These are phyloP conservation scores for Nasua narica DNA, from an alignment of 2,797 vertebrate species.

Conservation along the genomic window DNA sequence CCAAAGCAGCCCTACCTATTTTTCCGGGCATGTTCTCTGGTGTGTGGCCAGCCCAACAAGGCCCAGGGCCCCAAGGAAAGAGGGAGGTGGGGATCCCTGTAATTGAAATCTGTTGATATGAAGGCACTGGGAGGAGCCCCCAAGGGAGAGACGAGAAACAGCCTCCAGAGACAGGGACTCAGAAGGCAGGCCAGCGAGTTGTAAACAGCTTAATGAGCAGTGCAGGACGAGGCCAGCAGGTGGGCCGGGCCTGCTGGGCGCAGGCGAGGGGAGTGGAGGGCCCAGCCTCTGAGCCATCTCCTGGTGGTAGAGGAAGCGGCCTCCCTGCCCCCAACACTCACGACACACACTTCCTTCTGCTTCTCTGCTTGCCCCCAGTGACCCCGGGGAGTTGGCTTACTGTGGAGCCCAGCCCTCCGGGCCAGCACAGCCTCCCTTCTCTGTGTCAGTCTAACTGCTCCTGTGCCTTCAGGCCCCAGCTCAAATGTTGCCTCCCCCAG, in stretches of 20 bases:
- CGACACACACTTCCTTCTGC: neutral
- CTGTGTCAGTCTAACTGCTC: neutral
- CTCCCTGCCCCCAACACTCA: neutral
- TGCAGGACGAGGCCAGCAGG: neutral
- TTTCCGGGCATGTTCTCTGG: neutral
- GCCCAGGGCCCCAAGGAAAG: neutral
- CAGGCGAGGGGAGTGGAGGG: neutral
- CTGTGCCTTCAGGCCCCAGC: neutral
- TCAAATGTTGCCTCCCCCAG: neutral
- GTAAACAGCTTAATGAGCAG: constrained; percentile 68
- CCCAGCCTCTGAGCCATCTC: neutral
- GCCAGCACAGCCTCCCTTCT: neutral
- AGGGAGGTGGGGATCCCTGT: neutral
- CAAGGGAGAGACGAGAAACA: neutral
- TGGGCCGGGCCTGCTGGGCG: neutral
- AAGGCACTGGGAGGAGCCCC: neutral
- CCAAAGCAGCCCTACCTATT: neutral
- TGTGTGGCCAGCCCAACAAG: neutral
- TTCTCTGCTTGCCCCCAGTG: neutral
- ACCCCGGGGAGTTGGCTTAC: neutral
- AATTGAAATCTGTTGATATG: constrained; percentile 56
- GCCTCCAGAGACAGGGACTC: neutral
- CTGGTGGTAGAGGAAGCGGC: neutral
- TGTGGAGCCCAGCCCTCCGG: neutral
- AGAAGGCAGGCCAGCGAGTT: neutral